Base-by-base conservation (phyloP, 2,797 vertebrate genomes). In the Danio tinwini region DNA sequence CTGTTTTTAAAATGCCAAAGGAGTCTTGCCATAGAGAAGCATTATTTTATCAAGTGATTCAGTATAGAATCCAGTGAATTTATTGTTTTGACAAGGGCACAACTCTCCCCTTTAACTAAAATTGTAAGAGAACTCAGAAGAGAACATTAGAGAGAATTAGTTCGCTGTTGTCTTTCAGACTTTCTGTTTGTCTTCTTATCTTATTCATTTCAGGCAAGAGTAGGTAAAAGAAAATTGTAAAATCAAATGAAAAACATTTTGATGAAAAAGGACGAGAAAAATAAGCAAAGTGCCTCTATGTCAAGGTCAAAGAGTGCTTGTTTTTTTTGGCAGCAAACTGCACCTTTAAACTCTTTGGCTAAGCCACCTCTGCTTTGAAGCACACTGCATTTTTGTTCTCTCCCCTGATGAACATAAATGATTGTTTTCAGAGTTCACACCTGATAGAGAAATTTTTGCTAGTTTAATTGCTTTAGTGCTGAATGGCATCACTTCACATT, bases 401-500 rank as follows among this genome's bases (percentile, higher is more conserved):
- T 53, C 12, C 53, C 40, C 1, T 4, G n/a, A 68, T 68, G 7
- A 58, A 77, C 53, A 58, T 40, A 77, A 59, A 68, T 58, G 7
- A 68, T 68, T 69, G 52, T 77, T 77, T 76, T 56, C 14, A 44
- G 40, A 45, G 37, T 19, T 21, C 50, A 55, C 50, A 65, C n/a
- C n/a, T 12, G 19, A 56, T 65, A 56, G 14, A 77, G 55, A 77
- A 29, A 61, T 77, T 39, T 70, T 39, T 70, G 42, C 50, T 6
- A 50, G 62, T 69, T 42, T 73, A 82, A 72, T 50, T 76, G 71
- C 44, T 70, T 82, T 40, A 65, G 63, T 29, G 65, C 59, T 59
- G 76, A 61, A 58, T 82, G 74, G 42, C 74, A 49, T 76, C 29
- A 58, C 50, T 63, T 52, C 72, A 80, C 19, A 42, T 76, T 80